Conservation (phyloP, 37 sponge, comb jelly and placozoan species). For the Crambe crambe region DNA sequence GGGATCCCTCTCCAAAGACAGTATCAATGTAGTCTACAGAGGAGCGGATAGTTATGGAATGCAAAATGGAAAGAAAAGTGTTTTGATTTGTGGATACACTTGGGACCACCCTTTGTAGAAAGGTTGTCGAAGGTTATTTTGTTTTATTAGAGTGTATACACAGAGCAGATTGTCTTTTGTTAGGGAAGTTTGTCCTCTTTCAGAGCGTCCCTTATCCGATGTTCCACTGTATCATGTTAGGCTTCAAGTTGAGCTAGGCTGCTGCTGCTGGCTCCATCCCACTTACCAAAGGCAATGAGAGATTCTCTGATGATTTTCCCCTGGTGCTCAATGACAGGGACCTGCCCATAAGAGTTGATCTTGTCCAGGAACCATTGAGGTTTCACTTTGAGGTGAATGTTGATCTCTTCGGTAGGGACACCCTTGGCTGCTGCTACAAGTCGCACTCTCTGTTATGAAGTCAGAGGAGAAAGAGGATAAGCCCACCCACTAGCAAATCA, state of each 20-base stretch:
- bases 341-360: conserved; percentile 67
- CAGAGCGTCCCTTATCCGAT: no score
- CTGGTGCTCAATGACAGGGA: conserved; percentile 66
- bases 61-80: neutral
- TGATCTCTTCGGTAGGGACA: conserved; percentile 47
- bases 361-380: conserved; percentile 68
- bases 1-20: conserved; percentile 32
- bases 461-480: neutral
- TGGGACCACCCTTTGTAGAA: no score
- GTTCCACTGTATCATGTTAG: no score
- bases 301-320: conserved; percentile 73
- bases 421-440: conserved; percentile 52
- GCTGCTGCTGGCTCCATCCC: no score
- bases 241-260: no score
- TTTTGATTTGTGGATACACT: neutral
- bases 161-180: no score
- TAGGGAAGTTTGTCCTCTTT: no score
- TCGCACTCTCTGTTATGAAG: conserved; percentile 52
- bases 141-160: no score
- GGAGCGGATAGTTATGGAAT: neutral
- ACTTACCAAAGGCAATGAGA: conserved; percentile 68
- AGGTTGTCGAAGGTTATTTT: no score
- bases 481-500: no score
- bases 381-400: conserved; percentile 66
- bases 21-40: conserved; percentile 74